Percentiles rank a stretch among this genome's conserved stretches.
Conservation (phyloP, 2,888 invertebrate species). For the Lithophane semibrunnea region DNA sequence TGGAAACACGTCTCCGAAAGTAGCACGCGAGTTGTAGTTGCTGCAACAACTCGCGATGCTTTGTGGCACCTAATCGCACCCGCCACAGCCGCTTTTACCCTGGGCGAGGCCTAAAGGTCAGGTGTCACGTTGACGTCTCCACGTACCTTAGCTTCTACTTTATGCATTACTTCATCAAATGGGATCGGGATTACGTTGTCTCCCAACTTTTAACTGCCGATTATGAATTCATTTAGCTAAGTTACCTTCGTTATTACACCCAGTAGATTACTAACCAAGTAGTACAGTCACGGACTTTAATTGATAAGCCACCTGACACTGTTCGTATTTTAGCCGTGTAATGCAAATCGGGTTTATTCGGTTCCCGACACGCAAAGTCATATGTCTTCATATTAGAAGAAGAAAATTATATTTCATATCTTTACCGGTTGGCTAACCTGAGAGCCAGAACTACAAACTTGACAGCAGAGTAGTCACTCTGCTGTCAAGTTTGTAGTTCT, state of each 20-base stretch:
- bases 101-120: background rate
- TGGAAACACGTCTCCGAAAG: background rate
- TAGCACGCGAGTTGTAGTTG: background rate
- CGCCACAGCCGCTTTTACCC: background rate
- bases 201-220: conserved; percentile 48
- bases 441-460: no score
- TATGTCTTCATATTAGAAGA: no score
- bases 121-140: conserved; percentile 1
- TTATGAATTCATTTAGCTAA: conserved; percentile 56
- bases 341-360: no score
- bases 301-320: no score
- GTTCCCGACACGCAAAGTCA: no score
- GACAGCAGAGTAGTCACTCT: no score
- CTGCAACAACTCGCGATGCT: background rate
- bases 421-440: no score
- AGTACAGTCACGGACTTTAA: no score
- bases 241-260: conserved; percentile 27
- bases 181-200: conserved; percentile 37
- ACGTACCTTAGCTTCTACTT: conserved; percentile 33
- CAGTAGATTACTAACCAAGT: conserved; percentile 21
- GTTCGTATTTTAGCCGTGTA: no score
- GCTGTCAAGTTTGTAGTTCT: no score
- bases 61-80: background rate
- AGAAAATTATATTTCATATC: no score
- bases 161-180: conserved; percentile 48